Conservation (phyloP, 2,888 invertebrate genomes). For the Drosophila longiperda region DNA sequence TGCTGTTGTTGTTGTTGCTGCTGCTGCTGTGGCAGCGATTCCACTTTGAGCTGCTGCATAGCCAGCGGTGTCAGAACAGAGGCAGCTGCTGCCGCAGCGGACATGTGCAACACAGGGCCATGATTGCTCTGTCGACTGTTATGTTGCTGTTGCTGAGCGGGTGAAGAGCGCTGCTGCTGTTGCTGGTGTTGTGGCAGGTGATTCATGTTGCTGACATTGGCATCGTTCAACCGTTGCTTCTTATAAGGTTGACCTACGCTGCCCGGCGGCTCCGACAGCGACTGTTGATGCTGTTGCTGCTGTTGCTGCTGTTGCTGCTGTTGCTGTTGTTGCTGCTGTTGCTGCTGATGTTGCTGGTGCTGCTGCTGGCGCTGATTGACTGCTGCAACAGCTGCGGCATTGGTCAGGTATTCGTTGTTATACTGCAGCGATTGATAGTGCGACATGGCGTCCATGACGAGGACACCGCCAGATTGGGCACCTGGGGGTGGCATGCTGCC, state of each 20-base stretch:
- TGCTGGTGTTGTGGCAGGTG: constrained; percentile 83
- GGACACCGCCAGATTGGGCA: constrained; percentile 62
- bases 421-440: constrained; percentile 83
- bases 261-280: constrained; percentile 82
- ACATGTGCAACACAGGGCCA: constrained; percentile 51
- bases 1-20: constrained; percentile 44
- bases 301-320: constrained; percentile 83
- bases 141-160: constrained; percentile 85
- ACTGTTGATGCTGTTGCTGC: constrained; percentile 71
- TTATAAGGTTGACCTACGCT: constrained; percentile 84
- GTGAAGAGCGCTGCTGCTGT: constrained; percentile 82
- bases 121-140: constrained; percentile 68
- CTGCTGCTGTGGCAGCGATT: constrained; percentile 86
- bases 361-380: constrained; percentile 83
- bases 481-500: constrained; percentile 67
- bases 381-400: constrained; percentile 69
- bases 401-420: constrained; percentile 84
- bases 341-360: constrained; percentile 80
- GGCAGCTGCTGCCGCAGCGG: constrained; percentile 26
- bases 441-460: constrained; percentile 72
- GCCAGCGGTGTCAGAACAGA: constrained; percentile 61
- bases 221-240: constrained; percentile 82
- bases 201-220: constrained; percentile 76
- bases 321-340: constrained; percentile 71
- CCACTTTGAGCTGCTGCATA: constrained; percentile 87